Percentiles rank a stretch among this genome's conserved stretches.
Evolutionary conservation across 2,888 invertebrate species (phyloP).

Genomic region (Aproaerema taeniolella): DNA sequence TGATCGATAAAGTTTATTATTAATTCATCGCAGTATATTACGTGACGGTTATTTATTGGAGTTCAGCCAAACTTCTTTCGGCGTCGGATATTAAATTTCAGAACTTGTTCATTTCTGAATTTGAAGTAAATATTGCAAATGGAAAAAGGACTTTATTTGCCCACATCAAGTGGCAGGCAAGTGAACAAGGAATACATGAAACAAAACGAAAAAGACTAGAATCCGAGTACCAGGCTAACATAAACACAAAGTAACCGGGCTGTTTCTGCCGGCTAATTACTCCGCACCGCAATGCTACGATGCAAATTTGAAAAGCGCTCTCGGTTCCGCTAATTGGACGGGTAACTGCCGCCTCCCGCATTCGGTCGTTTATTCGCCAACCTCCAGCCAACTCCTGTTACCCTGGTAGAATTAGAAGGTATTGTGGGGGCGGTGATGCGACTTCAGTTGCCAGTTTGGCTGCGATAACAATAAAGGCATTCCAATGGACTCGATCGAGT

Average conservation of each 20-base stretch:
- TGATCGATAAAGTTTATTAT: too few species aligned
- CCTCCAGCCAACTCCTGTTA: constrained; percentile 38
- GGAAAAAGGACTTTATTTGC: too few species aligned
- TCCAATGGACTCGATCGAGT: too few species aligned
- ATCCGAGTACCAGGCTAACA: constrained; percentile 40
- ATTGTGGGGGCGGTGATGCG: constrained; percentile 38
- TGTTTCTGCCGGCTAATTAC: constrained; percentile 49
- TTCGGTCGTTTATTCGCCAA: constrained; percentile 35
- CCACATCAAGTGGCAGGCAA: too few species aligned
- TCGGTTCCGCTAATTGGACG: constrained; percentile 46
- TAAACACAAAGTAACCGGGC: constrained; percentile 50
- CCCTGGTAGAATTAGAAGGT: constrained; percentile 42
- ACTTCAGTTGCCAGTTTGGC: constrained; percentile 4
- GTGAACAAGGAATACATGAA: too few species aligned
- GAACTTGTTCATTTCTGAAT: too few species aligned
- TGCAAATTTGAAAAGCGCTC: constrained; percentile 56
- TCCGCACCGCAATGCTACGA: constrained; percentile 38
- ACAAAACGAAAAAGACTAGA: constrained; percentile 24
- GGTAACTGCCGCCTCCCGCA: constrained; percentile 35
- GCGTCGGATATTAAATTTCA: too few species aligned
- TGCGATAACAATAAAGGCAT: too few species aligned
- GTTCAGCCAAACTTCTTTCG: constrained; percentile 1
- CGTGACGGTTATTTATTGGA: constrained; percentile 4
- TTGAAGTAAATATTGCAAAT: too few species aligned
- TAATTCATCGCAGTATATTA: too few species aligned